Percentiles rank a stretch among this genome's conserved stretches.
Conservation (phyloP, 2,113 vertebrate genomes). For the Xyliphius kryptos region DNA sequence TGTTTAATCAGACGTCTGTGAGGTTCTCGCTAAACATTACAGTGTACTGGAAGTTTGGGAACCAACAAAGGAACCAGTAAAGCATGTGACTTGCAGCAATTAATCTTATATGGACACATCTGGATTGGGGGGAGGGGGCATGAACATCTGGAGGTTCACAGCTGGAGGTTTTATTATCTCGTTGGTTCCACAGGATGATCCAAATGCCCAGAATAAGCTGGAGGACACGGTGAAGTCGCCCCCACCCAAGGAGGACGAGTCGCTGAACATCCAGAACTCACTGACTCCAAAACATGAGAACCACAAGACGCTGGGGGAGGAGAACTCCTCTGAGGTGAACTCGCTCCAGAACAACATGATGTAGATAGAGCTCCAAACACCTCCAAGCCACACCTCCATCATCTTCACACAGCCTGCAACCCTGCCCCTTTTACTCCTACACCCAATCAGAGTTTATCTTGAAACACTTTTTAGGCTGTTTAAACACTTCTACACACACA, state of each 20-base stretch:
- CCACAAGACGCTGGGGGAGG: constrained; percentile 78
- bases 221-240: constrained; percentile 89
- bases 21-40: too few relatives aligned
- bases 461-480: constrained; percentile 54
- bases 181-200: constrained; percentile 67
- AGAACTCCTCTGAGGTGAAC: constrained; percentile 78
- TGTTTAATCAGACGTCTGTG: too few relatives aligned
- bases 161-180: not conserved
- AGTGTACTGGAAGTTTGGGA: too few relatives aligned
- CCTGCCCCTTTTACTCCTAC: constrained; percentile 26
- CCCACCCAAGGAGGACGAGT: constrained; percentile 85
- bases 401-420: constrained; percentile 44
- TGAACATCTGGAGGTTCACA: not conserved
- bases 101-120: too few relatives aligned
- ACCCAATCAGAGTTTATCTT: constrained; percentile 46
- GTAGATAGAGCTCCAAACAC: constrained; percentile 55
- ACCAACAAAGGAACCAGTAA: too few relatives aligned
- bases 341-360: constrained; percentile 96
- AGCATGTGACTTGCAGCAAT: too few relatives aligned
- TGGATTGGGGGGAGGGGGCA: not conserved
- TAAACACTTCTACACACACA: constrained; percentile 43
- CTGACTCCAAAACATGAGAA: constrained; percentile 86
- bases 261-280: constrained; percentile 91
- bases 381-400: constrained; percentile 51
- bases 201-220: constrained; percentile 84